Percentiles rank a stretch among this genome's conserved stretches.
These are phyloP conservation scores for Ciconia nigra DNA, from an alignment of 2,797 vertebrate genomes.

Conservation along the genomic window DNA sequence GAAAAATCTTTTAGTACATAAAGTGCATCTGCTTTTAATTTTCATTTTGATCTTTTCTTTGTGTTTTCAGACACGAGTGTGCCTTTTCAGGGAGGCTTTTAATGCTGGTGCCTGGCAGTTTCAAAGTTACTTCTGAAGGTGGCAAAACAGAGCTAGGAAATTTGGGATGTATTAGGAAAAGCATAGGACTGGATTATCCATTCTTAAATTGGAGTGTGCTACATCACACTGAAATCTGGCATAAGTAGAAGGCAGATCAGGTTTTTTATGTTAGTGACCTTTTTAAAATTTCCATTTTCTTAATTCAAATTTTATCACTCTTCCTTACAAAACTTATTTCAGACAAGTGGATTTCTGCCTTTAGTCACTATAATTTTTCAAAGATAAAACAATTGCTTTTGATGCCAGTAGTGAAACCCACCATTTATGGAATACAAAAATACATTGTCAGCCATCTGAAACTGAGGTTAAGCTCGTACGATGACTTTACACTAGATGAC, in stretches of 20 bases:
- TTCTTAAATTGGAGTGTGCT: neutral
- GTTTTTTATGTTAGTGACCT: neutral
- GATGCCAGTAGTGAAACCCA: neutral
- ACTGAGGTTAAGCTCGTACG: neutral
- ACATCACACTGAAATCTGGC: neutral
- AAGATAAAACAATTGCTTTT: neutral
- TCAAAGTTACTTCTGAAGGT: slow-evolving; percentile 3
- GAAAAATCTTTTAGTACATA: slow-evolving; percentile 64
- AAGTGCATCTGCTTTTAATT: slow-evolving; percentile 68
- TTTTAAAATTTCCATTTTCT: neutral
- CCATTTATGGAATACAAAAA: neutral
- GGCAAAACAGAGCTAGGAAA: neutral
- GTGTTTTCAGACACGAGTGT: slow-evolving; percentile 7
- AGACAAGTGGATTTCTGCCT: neutral
- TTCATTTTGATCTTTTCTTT: slow-evolving; percentile 61
- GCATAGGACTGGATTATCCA: neutral
- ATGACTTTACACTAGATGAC: neutral
- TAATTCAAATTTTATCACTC: neutral
- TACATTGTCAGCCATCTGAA: neutral
- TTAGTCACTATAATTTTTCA: neutral
- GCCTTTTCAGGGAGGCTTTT: slow-evolving; percentile 31
- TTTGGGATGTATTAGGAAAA: neutral
- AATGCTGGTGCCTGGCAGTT: slow-evolving; percentile 26
- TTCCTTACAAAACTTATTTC: neutral
- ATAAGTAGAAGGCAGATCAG: neutral